Conservation (phyloP, 2,797 vertebrate species). For the Crypturellus tataupa region DNA sequence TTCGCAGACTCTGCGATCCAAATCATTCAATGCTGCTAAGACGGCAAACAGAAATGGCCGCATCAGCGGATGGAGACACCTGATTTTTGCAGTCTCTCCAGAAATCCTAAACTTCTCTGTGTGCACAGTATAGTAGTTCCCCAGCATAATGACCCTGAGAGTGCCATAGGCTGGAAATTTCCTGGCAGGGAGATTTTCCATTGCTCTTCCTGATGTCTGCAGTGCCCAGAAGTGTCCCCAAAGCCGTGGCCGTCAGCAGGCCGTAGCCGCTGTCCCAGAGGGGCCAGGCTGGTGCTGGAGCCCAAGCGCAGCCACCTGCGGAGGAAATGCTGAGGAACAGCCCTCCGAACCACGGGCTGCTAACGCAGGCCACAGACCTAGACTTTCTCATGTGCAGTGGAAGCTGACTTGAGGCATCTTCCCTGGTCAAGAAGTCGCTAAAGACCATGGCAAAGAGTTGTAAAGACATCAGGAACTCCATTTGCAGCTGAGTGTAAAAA, state of each 20-base stretch:
- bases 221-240: no score
- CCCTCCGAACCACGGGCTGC: background rate
- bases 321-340: background rate
- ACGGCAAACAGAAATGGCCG: background rate
- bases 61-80: background rate
- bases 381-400: background rate
- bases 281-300: rapidly evolving
- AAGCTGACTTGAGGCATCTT: background rate
- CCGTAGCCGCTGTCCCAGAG: background rate
- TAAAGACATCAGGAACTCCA: background rate
- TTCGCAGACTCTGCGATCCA: background rate
- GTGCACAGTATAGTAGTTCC: background rate
- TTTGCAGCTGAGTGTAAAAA: background rate
- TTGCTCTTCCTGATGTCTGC: background rate
- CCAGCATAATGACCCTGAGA: background rate
- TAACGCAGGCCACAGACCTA: background rate
- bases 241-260: background rate
- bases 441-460: background rate
- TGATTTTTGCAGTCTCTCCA: background rate
- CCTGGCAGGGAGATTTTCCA: background rate
- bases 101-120: background rate
- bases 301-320: rapidly evolving
- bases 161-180: background rate
- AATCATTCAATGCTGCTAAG: background rate
- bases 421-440: background rate